These are phyloP conservation scores for Schizothorax lantsangensis DNA, from an alignment of 2,797 vertebrate species.

Conservation along the genomic window DNA sequence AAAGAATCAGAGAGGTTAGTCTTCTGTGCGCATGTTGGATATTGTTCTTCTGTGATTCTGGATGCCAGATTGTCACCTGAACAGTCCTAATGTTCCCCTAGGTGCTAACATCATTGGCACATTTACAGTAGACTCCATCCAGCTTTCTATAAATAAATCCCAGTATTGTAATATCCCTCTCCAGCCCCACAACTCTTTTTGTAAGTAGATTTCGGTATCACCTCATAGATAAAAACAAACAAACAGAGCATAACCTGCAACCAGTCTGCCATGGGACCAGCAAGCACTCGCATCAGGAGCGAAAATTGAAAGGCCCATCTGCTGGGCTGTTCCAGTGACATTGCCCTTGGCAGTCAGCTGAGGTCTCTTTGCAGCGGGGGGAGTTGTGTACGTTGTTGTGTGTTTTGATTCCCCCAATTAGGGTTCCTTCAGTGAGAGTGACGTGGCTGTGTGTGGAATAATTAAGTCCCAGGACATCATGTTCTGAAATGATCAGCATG, in stretches of 20 bases:
- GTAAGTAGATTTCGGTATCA: background rate
- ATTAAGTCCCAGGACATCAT: slow-evolving; percentile 60
- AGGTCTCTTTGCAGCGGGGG: slow-evolving; percentile 53
- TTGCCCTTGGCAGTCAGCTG: slow-evolving; percentile 63
- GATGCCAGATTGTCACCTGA: background rate
- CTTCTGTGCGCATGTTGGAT: background rate
- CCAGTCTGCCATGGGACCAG: background rate
- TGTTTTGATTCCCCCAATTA: slow-evolving; percentile 66
- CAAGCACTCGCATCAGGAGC: background rate
- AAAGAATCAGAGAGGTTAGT: background rate
- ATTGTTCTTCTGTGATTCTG: background rate
- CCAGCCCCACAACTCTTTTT: slow-evolving; percentile 5
- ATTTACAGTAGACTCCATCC: background rate
- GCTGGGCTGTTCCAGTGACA: slow-evolving; percentile 52
- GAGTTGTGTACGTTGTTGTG: slow-evolving; percentile 49
- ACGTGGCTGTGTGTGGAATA: slow-evolving; percentile 51
- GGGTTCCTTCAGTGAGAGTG: slow-evolving; percentile 53
- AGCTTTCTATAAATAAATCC: background rate
- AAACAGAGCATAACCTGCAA: background rate
- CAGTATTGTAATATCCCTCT: slow-evolving; percentile 1
- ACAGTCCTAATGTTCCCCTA: background rate
- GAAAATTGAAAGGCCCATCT: slow-evolving; percentile 31
- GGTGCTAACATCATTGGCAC: background rate
- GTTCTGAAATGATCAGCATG: slow-evolving; percentile 52
- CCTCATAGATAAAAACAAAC: background rate